These are phyloP conservation scores for Tromatobia lineatoria DNA, from an alignment of 2,888 invertebrate genomes.

Conservation along the genomic window DNA sequence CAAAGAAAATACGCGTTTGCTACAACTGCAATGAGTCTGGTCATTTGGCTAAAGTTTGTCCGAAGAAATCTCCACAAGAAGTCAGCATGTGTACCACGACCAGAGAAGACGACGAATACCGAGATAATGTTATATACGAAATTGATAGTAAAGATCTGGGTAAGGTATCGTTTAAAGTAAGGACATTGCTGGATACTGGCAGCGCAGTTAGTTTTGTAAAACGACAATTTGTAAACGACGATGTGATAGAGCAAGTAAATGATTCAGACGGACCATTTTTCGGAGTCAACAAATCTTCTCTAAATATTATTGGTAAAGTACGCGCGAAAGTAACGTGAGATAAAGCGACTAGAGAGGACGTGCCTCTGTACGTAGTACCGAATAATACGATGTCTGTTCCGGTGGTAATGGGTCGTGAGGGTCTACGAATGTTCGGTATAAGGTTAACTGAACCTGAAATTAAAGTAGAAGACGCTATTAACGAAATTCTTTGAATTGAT, in stretches of 20 bases:
- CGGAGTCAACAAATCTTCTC: background rate
- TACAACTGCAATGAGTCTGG: constrained; percentile 41
- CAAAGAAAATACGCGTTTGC: constrained; percentile 40
- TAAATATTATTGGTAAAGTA: background rate
- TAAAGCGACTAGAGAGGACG: background rate
- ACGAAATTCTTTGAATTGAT: constrained; percentile 27
- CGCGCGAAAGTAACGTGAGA: background rate
- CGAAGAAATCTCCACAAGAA: constrained; percentile 21
- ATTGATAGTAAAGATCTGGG: constrained; percentile 28
- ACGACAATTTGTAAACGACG: constrained; percentile 40
- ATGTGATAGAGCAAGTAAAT: background rate
- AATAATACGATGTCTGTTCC: constrained; percentile 55
- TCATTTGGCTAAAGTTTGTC: constrained; percentile 42
- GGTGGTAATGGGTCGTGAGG: constrained; percentile 34
- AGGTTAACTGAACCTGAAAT: background rate
- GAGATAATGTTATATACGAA: constrained; percentile 44
- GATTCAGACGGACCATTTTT: constrained; percentile 2
- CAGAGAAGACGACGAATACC: constrained; percentile 36
- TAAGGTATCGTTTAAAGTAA: constrained; percentile 46
- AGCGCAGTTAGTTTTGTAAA: constrained; percentile 64
- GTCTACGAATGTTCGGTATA: constrained; percentile 21
- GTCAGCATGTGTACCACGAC: background rate
- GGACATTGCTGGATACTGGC: constrained; percentile 54
- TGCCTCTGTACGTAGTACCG: constrained; percentile 47
- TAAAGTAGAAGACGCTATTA: background rate